Conservation (phyloP, 2,797 vertebrate species). For the Macrochelys suwanniensis region DNA sequence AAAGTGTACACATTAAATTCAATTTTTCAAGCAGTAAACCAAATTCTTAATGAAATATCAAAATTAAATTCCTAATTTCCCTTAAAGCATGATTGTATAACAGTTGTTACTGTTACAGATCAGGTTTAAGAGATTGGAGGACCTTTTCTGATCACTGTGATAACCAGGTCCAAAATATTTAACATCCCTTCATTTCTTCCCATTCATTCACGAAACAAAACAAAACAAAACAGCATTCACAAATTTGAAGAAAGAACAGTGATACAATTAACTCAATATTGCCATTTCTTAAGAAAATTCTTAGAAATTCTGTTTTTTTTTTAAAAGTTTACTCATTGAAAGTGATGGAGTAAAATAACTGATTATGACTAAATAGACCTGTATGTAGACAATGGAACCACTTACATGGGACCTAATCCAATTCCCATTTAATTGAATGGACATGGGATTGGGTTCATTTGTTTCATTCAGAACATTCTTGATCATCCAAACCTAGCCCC, state of each 20-base stretch:
- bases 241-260: neutral
- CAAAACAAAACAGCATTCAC: neutral
- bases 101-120: neutral
- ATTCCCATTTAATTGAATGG: neutral
- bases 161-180: neutral
- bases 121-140: neutral
- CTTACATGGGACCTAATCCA: neutral
- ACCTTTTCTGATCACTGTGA: neutral
- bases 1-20: neutral
- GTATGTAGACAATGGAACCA: too few relatives aligned
- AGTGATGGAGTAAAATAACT: neutral
- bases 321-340: neutral
- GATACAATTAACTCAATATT: neutral
- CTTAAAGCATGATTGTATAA: neutral
- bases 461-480: neutral
- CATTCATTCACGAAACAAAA: neutral
- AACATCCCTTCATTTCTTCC: neutral
- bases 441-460: neutral
- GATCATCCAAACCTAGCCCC: neutral
- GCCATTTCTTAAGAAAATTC: neutral
- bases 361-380: neutral
- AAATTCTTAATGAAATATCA: neutral
- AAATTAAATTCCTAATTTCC: neutral
- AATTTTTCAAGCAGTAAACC: neutral
- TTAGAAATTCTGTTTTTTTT: neutral